A percentile compares a stretch with the other conserved stretches of the same genome.
Evolutionary conservation across 2,888 invertebrate genomes (phyloP).

Genomic region (Ornithoptera priamus): DNA sequence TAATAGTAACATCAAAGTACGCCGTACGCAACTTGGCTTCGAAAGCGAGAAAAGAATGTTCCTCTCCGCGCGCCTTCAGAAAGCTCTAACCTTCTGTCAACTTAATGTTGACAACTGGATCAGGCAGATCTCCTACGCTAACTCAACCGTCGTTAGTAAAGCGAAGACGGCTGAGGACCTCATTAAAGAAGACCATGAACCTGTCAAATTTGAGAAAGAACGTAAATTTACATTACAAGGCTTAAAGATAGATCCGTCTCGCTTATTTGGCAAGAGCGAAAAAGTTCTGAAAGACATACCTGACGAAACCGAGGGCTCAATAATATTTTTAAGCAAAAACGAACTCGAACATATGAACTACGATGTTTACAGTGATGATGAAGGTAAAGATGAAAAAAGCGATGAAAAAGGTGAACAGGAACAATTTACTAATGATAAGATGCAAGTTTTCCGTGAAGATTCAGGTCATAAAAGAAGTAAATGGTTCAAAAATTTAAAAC

Average conservation of each 20-base stretch:
- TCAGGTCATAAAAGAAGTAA: conserved; percentile 79
- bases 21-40: conserved; percentile 81
- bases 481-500: conserved; percentile 83
- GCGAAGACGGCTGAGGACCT: conserved; percentile 77
- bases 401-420: conserved; percentile 66
- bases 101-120: conserved; percentile 83
- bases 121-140: conserved; percentile 80
- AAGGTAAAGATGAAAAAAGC: conserved; percentile 70
- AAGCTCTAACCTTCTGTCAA: conserved; percentile 83
- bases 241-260: conserved; percentile 72
- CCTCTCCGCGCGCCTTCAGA: conserved; percentile 82
- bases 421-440: conserved; percentile 70
- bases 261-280: conserved; percentile 75
- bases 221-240: conserved; percentile 76
- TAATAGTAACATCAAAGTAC: conserved; percentile 62
- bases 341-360: conserved; percentile 83
- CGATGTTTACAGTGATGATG: conserved; percentile 76
- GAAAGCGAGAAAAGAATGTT: conserved; percentile 82
- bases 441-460: conserved; percentile 76
- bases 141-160: conserved; percentile 61
- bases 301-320: conserved; percentile 83
- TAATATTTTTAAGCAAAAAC: conserved; percentile 84
- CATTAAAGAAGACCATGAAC: conserved; percentile 76
- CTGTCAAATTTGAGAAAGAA: conserved; percentile 76
- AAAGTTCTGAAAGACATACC: conserved; percentile 76